A percentile compares a stretch with the other conserved stretches of the same genome.
Conservation (phyloP, 1,140 invertebrate species). For the Drosophila insularis region DNA sequence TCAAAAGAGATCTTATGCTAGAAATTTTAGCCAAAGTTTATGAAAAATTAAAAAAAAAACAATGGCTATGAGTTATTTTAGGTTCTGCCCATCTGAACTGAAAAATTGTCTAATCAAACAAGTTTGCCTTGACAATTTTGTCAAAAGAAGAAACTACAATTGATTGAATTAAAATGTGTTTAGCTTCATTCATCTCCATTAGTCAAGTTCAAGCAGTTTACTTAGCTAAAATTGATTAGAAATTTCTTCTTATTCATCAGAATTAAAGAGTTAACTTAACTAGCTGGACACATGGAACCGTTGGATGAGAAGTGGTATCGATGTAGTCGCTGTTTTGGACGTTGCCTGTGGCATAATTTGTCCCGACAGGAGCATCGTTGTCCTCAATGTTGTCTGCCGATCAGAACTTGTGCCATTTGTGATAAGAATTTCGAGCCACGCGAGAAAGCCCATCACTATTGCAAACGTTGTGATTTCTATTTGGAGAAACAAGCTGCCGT, state of each 20-base stretch:
- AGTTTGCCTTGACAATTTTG: neutral
- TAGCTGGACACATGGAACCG: neutral
- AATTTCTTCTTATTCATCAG: neutral
- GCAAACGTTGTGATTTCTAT: constrained; percentile 53
- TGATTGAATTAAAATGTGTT: no score
- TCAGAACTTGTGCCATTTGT: constrained; percentile 37
- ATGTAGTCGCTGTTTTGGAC: constrained; percentile 38
- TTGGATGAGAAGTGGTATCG: constrained; percentile 23
- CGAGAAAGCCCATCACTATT: constrained; percentile 10
- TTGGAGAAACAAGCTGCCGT: constrained; percentile 20
- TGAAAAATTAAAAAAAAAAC: no score
- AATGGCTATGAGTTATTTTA: no score
- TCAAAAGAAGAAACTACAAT: neutral
- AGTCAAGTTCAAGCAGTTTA: no score
- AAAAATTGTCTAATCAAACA: neutral
- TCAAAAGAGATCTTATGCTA: no score
- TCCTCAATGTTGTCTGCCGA: constrained; percentile 26
- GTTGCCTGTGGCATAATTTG: constrained; percentile 41
- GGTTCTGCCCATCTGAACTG: no score
- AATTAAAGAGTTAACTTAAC: no score
- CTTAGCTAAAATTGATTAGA: neutral
- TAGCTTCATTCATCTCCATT: no score
- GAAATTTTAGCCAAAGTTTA: no score
- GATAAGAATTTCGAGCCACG: constrained; percentile 37
- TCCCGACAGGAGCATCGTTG: constrained; percentile 48